Conservation (phyloP, 2,797 vertebrate genomes). For the Pteropus rufus region DNA sequence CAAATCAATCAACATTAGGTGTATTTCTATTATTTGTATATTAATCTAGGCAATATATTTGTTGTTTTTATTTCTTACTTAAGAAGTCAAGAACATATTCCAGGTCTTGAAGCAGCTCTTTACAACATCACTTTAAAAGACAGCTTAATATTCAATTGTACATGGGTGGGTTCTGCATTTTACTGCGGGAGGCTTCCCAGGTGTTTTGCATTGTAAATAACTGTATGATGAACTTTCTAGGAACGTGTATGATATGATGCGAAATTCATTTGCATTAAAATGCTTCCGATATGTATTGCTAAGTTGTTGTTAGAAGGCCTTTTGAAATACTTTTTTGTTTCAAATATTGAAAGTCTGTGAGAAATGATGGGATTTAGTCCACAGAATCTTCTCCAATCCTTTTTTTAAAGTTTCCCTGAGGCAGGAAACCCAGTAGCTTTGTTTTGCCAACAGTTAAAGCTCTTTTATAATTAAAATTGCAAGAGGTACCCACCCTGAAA, state of each 20-base stretch:
- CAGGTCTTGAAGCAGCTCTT: not conserved
- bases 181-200: not conserved
- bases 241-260: not conserved
- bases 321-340: not conserved
- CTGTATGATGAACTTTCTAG: not conserved
- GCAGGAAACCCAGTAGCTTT: slow-evolving; percentile 57
- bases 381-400: not conserved
- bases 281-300: not conserved
- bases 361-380: slow-evolving; percentile 8
- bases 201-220: not conserved
- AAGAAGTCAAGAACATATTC: not conserved
- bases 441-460: slow-evolving; percentile 53
- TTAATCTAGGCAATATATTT: not conserved
- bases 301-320: not conserved
- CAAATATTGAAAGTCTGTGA: not conserved
- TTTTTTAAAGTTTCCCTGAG: slow-evolving; percentile 42
- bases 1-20: not conserved
- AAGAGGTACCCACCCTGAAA: slow-evolving; percentile 31
- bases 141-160: not conserved
- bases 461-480: slow-evolving; percentile 72
- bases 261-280: not conserved
- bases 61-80: not conserved
- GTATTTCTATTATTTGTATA: not conserved
- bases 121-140: not conserved
- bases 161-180: not conserved